Evolutionary conservation across 2,888 invertebrate species (phyloP).

Genomic region (Phania funesta): DNA sequence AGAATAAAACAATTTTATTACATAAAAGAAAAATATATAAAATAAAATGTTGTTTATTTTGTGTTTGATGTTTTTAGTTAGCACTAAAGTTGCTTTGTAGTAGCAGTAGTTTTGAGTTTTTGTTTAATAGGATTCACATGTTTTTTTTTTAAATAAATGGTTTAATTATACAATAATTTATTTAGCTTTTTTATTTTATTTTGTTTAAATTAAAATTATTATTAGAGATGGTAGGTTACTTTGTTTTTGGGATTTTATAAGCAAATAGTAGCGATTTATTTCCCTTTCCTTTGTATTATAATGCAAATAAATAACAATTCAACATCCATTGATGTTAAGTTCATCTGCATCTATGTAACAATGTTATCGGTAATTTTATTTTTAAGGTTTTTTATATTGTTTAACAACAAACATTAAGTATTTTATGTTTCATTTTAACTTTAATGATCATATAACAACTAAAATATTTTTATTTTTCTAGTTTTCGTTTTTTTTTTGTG

Average conservation of each 20-base stretch:
- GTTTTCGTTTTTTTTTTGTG: slow-evolving; percentile 44
- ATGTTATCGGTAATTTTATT: slow-evolving; percentile 36
- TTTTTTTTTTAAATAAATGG: slow-evolving; percentile 43
- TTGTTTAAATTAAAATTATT: slow-evolving; percentile 41
- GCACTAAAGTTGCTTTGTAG: slow-evolving; percentile 55
- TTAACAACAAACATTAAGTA: slow-evolving; percentile 62
- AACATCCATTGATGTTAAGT: slow-evolving; percentile 33
- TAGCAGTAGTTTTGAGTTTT: slow-evolving; percentile 56
- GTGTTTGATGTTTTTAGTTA: slow-evolving; percentile 31
- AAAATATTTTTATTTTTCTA: slow-evolving; percentile 39
- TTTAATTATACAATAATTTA: slow-evolving; percentile 36
- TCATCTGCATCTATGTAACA: slow-evolving; percentile 37
- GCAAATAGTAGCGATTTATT: slow-evolving; percentile 25
- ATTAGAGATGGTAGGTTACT: slow-evolving; percentile 63
- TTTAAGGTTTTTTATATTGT: slow-evolving; percentile 24
- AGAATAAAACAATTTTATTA: slow-evolving; percentile 63
- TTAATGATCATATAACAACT: slow-evolving; percentile 61
- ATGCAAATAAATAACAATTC: slow-evolving; percentile 46
- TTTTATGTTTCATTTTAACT: slow-evolving; percentile 44
- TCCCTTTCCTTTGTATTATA: background rate
- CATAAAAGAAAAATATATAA: slow-evolving; percentile 49
- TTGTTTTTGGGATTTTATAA: slow-evolving; percentile 19
- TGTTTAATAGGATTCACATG: slow-evolving; percentile 61
- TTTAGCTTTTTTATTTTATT: slow-evolving; percentile 37
- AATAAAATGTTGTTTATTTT: slow-evolving; percentile 17